A percentile compares a stretch with the other conserved stretches of the same genome.
These are phyloP conservation scores for Phthorimaea operculella DNA, from an alignment of 1,140 invertebrate species.

Conservation along the genomic window DNA sequence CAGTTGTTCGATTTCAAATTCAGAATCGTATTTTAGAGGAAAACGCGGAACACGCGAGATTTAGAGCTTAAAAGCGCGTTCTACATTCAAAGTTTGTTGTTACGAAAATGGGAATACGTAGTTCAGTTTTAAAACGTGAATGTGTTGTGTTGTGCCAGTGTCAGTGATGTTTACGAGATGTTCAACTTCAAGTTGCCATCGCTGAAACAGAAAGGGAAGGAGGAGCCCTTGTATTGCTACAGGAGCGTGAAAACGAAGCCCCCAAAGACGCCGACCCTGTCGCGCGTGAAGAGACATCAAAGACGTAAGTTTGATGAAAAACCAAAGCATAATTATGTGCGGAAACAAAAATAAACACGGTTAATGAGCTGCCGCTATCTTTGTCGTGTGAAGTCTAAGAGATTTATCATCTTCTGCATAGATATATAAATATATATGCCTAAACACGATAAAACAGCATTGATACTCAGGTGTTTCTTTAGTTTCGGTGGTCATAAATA, in stretches of 20 bases:
- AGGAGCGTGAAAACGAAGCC: slow-evolving; percentile 44
- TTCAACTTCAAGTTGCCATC: slow-evolving; percentile 53
- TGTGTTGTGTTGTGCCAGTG: slow-evolving; percentile 6
- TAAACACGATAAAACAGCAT: too few relatives aligned
- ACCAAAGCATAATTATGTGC: slow-evolving; percentile 13
- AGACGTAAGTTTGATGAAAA: slow-evolving; percentile 42
- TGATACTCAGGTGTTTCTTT: too few relatives aligned
- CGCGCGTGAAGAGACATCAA: slow-evolving; percentile 43
- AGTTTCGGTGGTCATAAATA: too few relatives aligned
- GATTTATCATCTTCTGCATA: too few relatives aligned
- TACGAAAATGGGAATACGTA: background rate
- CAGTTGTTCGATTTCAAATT: slow-evolving; percentile 7
- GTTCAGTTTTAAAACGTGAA: background rate
- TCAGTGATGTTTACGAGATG: slow-evolving; percentile 25
- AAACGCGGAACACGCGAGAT: background rate
- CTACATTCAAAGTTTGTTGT: too few relatives aligned
- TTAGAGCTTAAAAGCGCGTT: too few relatives aligned
- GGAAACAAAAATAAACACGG: slow-evolving; percentile 31
- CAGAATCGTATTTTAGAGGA: background rate
- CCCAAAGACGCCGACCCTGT: slow-evolving; percentile 54
- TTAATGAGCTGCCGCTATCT: slow-evolving; percentile 26
- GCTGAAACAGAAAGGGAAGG: slow-evolving; percentile 36
- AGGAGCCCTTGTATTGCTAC: slow-evolving; percentile 38
- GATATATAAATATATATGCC: too few relatives aligned
- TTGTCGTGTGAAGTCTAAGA: background rate